Percentiles rank a stretch among this genome's conserved stretches.
Conservation (phyloP, 2,888 invertebrate genomes). For the Cyclophora albipunctata region DNA sequence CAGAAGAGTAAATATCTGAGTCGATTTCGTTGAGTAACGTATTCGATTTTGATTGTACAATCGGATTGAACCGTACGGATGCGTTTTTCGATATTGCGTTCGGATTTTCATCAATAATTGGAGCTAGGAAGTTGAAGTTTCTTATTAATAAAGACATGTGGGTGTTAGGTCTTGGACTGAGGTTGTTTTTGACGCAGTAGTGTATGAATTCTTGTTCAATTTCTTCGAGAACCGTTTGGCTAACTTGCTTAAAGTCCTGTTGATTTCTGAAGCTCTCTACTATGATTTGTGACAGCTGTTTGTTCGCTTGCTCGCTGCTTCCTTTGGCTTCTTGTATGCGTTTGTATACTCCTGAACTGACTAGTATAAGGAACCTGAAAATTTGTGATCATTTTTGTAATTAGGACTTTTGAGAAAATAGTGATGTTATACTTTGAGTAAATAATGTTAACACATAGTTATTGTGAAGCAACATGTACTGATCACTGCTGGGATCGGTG, state of each 20-base stretch:
- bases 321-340: slow-evolving; percentile 85
- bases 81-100: slow-evolving; percentile 60
- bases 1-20: slow-evolving; percentile 56
- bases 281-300: slow-evolving; percentile 85
- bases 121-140: slow-evolving; percentile 88
- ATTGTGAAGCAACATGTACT: too few species aligned
- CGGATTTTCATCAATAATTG: slow-evolving; percentile 44
- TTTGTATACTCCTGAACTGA: slow-evolving; percentile 90
- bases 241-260: slow-evolving; percentile 85
- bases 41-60: slow-evolving; percentile 71
- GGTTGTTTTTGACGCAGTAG: slow-evolving; percentile 77
- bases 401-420: too few species aligned
- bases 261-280: slow-evolving; percentile 89
- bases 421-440: too few species aligned
- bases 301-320: slow-evolving; percentile 84
- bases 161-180: slow-evolving; percentile 79
- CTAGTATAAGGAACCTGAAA: slow-evolving; percentile 84
- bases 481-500: too few species aligned
- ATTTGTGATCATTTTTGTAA: not conserved
- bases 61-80: slow-evolving; percentile 78
- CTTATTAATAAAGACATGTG: slow-evolving; percentile 90
- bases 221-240: slow-evolving; percentile 90
- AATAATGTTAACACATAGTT: not conserved
- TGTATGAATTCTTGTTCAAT: slow-evolving; percentile 89
- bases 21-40: slow-evolving; percentile 60